Evolutionary conservation across 2,113 vertebrate species (phyloP), one percentile per base, ranked within the genome.

Genomic region (Sarotherodon lohbergeri): DNA sequence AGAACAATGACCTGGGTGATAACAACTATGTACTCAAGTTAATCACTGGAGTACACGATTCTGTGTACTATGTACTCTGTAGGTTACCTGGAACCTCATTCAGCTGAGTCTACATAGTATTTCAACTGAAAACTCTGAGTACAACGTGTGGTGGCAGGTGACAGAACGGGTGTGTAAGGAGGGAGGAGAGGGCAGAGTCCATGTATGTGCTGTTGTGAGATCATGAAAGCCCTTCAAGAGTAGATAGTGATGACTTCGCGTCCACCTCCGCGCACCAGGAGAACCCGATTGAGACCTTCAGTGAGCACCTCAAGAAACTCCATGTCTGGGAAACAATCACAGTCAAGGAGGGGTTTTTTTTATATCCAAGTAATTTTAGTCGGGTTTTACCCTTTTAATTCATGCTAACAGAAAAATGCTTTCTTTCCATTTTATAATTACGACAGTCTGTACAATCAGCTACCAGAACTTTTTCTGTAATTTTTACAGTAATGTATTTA

Each of bases 161-260:
- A 81, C 41, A 73, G 86, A 56, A 27, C 10, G 46, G 43, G 59
- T n/a, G 34, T 81, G 52, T 76, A 27, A 4, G 56, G 68, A 79
- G 85, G 87, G 19, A 24, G 79, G 41, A 34, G 76, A 85, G 82
- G 83, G 41, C 57, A 87, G 54, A 88, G 89, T 92, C 85, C 9
- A 8, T 36, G 82, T n/a, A 39, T 27, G 55, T 22, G 78, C 17
- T 46, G 43, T 14, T 79, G 12, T 63, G 86, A 86, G 84, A 29
- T 84, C 92, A 95, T 98, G 9, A 81, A 88, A 88, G 83, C 34
- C 85, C 91, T 95, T 99, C 97, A 99, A 94, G 99, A 99, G 96
- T 99, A 99, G 95, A 99, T 99, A 95, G 99, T 99, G 95, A 99
- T 99, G 94, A 99, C 99, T 87, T 99, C 99, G 46, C 98, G 97